Evolutionary conservation across 2,797 vertebrate genomes (phyloP).

Genomic region (Lepilemur septentrionalis): DNA sequence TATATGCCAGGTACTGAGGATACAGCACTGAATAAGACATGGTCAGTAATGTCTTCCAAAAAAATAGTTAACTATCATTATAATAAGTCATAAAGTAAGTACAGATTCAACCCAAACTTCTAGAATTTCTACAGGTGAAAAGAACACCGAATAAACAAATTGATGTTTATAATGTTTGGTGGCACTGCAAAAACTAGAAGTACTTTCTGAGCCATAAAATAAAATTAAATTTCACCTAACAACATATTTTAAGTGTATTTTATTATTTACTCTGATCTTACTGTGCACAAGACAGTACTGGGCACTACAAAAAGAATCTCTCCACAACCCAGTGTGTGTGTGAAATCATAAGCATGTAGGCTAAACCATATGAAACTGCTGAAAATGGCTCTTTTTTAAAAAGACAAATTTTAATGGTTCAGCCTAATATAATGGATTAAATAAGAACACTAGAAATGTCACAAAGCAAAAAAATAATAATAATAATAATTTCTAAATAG

Average conservation of each 20-base stretch:
- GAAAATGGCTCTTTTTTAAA: background rate
- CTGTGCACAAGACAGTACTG: background rate
- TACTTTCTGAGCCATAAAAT: background rate
- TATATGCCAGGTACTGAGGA: background rate
- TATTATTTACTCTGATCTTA: background rate
- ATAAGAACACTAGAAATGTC: background rate
- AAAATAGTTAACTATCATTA: background rate
- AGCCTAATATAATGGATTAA: background rate
- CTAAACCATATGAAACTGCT: background rate
- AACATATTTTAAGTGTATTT: background rate
- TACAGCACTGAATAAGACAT: background rate
- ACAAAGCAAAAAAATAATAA: background rate
- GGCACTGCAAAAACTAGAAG: background rate
- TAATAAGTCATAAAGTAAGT: background rate
- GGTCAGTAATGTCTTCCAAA: background rate
- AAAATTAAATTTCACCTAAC: background rate
- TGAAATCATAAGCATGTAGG: background rate
- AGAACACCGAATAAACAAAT: background rate
- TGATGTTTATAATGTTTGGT: background rate
- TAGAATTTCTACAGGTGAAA: background rate
- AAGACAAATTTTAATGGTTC: background rate
- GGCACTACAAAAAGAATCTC: background rate
- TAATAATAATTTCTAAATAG: background rate
- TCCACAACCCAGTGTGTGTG: background rate
- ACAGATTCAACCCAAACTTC: background rate